Evolutionary conservation across 2,113 vertebrate species (phyloP).

Genomic region (Turnix velox): DNA sequence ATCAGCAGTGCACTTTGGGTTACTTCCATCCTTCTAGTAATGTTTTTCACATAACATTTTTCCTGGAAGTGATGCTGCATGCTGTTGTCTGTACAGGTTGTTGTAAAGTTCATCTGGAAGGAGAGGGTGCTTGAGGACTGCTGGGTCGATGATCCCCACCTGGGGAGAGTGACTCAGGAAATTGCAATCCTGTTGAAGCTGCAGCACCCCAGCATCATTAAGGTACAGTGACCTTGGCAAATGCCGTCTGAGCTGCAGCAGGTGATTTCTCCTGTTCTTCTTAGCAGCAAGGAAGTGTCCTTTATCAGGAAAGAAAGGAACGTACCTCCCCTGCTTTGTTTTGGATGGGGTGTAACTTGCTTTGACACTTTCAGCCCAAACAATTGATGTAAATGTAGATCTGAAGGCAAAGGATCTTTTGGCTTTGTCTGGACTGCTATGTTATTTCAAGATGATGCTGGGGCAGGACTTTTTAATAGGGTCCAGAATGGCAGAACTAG

Average conservation of each 20-base stretch:
- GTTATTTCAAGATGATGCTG: background rate
- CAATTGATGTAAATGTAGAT: background rate
- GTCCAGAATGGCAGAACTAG: too few relatives aligned
- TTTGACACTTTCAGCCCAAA: background rate
- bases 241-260: background rate
- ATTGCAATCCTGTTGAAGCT: slow-evolving; percentile 84
- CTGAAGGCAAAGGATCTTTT: too few relatives aligned
- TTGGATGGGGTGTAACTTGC: background rate
- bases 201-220: slow-evolving; percentile 86
- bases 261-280: background rate
- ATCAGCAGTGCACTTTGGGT: background rate
- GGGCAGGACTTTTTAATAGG: too few relatives aligned
- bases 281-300: background rate
- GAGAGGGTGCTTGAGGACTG: slow-evolving; percentile 84
- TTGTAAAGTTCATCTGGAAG: slow-evolving; percentile 95
- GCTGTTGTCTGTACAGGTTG: slow-evolving; percentile 66
- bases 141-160: slow-evolving; percentile 86
- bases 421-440: too few relatives aligned
- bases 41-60: background rate
- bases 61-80: background rate
- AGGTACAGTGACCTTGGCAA: slow-evolving; percentile 60
- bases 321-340: background rate
- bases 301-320: background rate
- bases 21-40: background rate
- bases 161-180: slow-evolving; percentile 88